Evolutionary conservation across 2,888 invertebrate species (phyloP), one percentile per base, ranked within the genome.

Genomic region (Folsomia manolachei): DNA sequence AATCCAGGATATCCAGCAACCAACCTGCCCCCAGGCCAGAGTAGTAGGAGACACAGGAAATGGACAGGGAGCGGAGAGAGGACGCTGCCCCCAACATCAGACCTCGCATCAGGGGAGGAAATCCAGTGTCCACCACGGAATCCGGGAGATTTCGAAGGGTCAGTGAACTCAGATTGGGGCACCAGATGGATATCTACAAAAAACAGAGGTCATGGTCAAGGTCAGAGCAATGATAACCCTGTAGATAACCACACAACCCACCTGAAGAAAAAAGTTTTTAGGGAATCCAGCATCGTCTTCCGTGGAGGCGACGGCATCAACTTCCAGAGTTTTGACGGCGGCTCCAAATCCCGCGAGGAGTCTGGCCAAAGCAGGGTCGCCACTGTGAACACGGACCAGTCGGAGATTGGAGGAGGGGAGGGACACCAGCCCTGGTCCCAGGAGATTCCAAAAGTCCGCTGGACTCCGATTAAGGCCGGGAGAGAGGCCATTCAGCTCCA

Each of bases 1-100:
- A 39, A n/a, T 66, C 65, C 51, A 66, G 21, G 4, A 66, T 2
- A 9, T 66, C 65, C 51, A 66, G 27, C 1, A 66, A 11, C 7
- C 39, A 66, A 19, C 19, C 11, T 9, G 65, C 65, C n/a, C 51
- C 65, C 52, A 66, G 39, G 9, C 27, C 23, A 25, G 27, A 66
- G 25, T 27, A 66, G 21, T 51, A 66, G 4, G 27, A 27, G 19
- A 2, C 19, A 2, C n/a, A 66, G 4, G 21, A n/a, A n/a, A 66
- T 27, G 14, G 4, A 4, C 23, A 66, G 39, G 2, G 7, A 4
- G 9, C 23, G 19, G 23, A 66, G 23, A 51, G 27, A 27, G 1
- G 19, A 21, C 18, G 2, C 39, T 1, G 27, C 21, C 1, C 39
- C 23, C 18, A 4, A 7, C 65, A 66, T 39, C 9, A 66, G 7